Evolutionary conservation across 2,888 invertebrate species (phyloP), one percentile per base, ranked within the genome.

Genomic region (Cryptus armator): DNA sequence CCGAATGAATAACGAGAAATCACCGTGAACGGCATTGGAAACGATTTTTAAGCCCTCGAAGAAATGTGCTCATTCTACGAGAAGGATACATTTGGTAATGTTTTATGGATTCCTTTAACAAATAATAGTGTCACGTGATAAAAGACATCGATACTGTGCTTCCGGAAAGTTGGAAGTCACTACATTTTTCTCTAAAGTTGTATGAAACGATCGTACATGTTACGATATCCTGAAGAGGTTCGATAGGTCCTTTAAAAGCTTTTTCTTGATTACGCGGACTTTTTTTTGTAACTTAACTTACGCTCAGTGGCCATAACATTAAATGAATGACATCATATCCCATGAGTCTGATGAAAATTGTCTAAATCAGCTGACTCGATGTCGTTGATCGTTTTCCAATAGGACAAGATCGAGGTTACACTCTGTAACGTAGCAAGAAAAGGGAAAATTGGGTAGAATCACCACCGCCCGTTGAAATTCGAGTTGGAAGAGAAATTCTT

Each of bases 401-500:
- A 43, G 56, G 53, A 67, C 56, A 44, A 46, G 56, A 72, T 59
- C 64, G 48, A 43, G 51, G 48, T 79, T 44, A 37, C 24, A 53
- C 37, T 48, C 59, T 24, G 64, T 64, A 43, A 24, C 51, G 24
- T 9, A 16, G 62, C 43, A 37, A 66, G 53, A 71, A 71, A 66
- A 66, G 66, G 43, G 72, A 80, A 78, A 80, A 56, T 72, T 80
- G 64, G 51, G 64, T n/a, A 44, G 43, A 53, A 76, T 76, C 14
- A 48, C n/a, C 16, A 64, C 32, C 12, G 29, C 24, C 67, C 59
- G 67, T 79, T 70, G 53, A 75, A 70, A 81, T 74, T 53, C 24
- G 24, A 43, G 64, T 70, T 68, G 51, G 68, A 78, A 74, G 68
- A 81, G 81, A 84, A 81, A 84, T 70, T 78, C 48, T 66, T 70